A percentile compares a stretch with the other conserved stretches of the same genome.
phyloP scores from a whole-genome alignment of 2,113 vertebrate species.

The Scomber scombrus region DNA sequence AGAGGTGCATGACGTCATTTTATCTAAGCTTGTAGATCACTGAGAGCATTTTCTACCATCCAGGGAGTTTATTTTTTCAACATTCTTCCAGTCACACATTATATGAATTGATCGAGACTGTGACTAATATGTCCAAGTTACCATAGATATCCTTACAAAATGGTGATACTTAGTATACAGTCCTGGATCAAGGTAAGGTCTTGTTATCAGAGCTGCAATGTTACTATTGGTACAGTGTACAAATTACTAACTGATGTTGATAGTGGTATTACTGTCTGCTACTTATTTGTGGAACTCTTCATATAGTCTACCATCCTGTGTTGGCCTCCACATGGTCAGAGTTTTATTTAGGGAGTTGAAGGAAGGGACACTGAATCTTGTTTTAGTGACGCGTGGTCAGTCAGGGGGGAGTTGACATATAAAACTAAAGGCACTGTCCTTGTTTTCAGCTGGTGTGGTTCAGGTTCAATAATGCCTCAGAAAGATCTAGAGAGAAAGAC shows the following conservation, averaged over 20 bases:
- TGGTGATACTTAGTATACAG: neutral
- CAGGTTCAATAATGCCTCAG: slow-evolving; percentile 89
- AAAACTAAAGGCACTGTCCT: slow-evolving; percentile 90
- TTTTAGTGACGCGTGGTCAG: slow-evolving; percentile 77
- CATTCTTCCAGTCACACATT: neutral
- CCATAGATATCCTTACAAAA: neutral
- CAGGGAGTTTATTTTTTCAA: neutral
- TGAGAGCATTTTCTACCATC: neutral
- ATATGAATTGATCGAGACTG: neutral
- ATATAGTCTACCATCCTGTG: slow-evolving; percentile 27
- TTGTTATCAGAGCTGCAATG: neutral
- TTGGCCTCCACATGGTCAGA: slow-evolving; percentile 18
- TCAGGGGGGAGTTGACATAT: slow-evolving; percentile 69
- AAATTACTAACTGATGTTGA: slow-evolving; percentile 1
- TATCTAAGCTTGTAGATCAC: neutral
- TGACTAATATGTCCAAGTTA: slow-evolving; percentile 23
- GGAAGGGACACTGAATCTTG: slow-evolving; percentile 40
- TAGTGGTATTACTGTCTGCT: slow-evolving; percentile 25
- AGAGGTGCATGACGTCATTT: too few relatives aligned
- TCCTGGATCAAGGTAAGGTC: neutral
- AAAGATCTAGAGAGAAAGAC: slow-evolving; percentile 77
- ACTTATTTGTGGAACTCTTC: slow-evolving; percentile 24
- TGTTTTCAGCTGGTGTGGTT: slow-evolving; percentile 88
- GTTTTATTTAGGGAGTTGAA: slow-evolving; percentile 16
- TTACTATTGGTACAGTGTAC: slow-evolving; percentile 5